phyloP scores from a whole-genome alignment of 2,888 invertebrate genomes.

The Apeira syringaria region DNA sequence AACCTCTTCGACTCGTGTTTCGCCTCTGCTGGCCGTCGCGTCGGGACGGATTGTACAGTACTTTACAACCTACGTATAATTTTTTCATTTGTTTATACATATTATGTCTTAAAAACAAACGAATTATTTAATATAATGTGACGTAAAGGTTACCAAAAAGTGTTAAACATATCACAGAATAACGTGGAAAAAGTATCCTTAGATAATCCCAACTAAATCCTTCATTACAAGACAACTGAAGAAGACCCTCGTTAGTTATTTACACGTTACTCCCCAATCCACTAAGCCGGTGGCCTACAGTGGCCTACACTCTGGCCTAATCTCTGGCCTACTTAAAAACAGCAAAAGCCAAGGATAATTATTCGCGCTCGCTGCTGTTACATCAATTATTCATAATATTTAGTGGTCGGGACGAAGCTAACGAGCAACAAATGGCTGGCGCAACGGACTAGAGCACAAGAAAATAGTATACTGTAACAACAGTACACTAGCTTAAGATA shows the following conservation, averaged over 20 bases:
- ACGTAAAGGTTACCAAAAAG: no score
- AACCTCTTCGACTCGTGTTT: no score
- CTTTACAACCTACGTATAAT: no score
- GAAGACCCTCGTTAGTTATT: conserved; percentile 7
- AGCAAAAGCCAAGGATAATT: conserved; percentile 27
- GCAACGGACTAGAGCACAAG: conserved; percentile 12
- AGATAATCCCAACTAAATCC: no score
- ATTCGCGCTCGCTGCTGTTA: conserved; percentile 20
- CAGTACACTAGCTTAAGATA: conserved; percentile 9
- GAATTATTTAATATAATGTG: no score
- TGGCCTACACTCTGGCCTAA: conserved; percentile 1
- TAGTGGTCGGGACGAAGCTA: conserved; percentile 49
- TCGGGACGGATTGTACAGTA: no score
- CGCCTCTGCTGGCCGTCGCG: no score
- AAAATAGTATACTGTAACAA: neutral
- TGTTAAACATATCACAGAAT: no score
- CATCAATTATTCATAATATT: conserved; percentile 65
- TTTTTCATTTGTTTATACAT: no score
- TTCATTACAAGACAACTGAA: no score
- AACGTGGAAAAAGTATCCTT: no score
- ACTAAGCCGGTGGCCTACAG: conserved; percentile 7
- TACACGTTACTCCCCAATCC: conserved; percentile 8
- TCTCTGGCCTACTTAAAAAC: conserved; percentile 24
- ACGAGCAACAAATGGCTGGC: conserved; percentile 53
- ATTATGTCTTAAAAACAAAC: no score